Evolutionary conservation across 2,797 vertebrate genomes (phyloP).

Genomic region (Melanotaenia trifasciata): DNA sequence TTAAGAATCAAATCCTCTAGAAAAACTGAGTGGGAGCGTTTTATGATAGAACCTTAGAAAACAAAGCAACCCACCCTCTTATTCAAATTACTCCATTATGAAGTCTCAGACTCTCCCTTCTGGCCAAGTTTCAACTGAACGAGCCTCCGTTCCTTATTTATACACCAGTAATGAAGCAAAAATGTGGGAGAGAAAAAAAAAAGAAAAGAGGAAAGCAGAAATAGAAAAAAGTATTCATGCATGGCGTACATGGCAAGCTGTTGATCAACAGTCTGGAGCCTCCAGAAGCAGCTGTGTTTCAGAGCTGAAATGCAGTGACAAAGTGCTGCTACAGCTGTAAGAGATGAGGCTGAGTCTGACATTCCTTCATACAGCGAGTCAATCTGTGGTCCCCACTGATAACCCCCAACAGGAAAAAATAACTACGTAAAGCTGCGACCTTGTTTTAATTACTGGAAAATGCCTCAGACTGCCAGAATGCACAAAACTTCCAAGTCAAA

Average conservation of each 20-base stretch:
- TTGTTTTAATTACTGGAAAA: conserved; percentile 72
- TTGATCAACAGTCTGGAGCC: conserved; percentile 61
- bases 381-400: conserved; percentile 15
- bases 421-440: conserved; percentile 52
- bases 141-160: conserved; percentile 74
- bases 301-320: conserved; percentile 50
- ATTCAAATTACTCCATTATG: conserved; percentile 70
- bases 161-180: conserved; percentile 68
- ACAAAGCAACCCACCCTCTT: conserved; percentile 49
- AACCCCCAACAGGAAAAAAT: conserved; percentile 8
- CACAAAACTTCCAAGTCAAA: conserved; percentile 21
- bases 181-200: conserved; percentile 39
- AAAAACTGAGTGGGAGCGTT: conserved; percentile 41
- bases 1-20: conserved; percentile 61
- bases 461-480: conserved; percentile 40
- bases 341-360: conserved; percentile 36
- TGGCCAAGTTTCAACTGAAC: conserved; percentile 66
- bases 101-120: conserved; percentile 56
- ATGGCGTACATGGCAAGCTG: conserved; percentile 36
- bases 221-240: conserved; percentile 8
- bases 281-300: conserved; percentile 36
- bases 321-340: conserved; percentile 13
- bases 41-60: conserved; percentile 56
- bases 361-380: conserved; percentile 23
- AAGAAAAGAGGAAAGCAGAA: conserved; percentile 6